Evolutionary conservation across 2,797 vertebrate species (phyloP).

Genomic region (Huso huso): DNA sequence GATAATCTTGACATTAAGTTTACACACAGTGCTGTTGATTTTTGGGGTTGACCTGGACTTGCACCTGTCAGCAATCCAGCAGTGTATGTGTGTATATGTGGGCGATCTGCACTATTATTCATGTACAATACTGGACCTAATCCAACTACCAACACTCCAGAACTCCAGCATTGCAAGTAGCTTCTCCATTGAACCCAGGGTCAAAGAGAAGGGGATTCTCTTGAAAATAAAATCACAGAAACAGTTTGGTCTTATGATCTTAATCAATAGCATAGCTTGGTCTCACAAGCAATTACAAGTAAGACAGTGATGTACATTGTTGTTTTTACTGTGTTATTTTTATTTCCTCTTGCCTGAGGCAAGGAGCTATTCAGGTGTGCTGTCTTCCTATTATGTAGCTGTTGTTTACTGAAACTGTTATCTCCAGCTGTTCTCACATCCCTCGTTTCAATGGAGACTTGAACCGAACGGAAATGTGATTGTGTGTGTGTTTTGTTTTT

Average conservation of each 20-base stretch:
- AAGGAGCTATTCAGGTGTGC: not conserved
- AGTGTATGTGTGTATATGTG: no score
- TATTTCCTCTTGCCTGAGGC: conserved; percentile 6
- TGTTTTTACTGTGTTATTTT: not conserved
- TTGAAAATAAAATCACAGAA: not conserved
- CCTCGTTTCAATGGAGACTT: conserved; percentile 5
- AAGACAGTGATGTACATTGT: conserved; percentile 5
- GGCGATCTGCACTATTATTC: no score
- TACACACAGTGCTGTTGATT: no score
- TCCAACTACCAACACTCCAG: not conserved
- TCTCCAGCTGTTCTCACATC: conserved; percentile 7
- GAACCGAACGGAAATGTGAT: conserved; percentile 1
- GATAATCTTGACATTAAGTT: no score
- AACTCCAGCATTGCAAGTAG: not conserved
- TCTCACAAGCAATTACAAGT: not conserved
- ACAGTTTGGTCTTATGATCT: not conserved
- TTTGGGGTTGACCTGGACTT: no score
- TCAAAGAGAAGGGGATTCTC: not conserved
- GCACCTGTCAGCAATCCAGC: no score
- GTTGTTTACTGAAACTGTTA: not conserved
- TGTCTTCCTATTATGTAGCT: not conserved
- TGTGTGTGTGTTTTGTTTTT: conserved; percentile 18
- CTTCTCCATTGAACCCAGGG: not conserved
- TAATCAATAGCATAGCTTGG: not conserved
- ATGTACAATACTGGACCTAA: no score